Evolutionary conservation across 2,113 vertebrate genomes (phyloP), one percentile per base, ranked within the genome.

Genomic region (Antennarius striatus): DNA sequence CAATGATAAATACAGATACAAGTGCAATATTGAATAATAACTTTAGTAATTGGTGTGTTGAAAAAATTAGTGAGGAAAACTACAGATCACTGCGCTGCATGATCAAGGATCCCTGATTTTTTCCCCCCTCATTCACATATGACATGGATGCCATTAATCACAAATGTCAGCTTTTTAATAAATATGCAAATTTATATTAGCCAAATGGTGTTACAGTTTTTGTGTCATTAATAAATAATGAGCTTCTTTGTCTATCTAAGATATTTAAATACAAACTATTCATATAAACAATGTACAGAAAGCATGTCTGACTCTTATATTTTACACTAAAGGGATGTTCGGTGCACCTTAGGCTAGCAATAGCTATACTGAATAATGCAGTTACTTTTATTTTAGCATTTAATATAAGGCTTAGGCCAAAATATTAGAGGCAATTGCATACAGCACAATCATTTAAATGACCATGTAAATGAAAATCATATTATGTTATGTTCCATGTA

Each of bases 111-210:
- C 55, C 71, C 68, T 54, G 51, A 71, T 75, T 85, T 67, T 63
- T 58, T 59, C 64, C 72, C 75, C 83, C 64, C 72, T 77, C 83
- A 67, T 88, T 75, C 79, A 75, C 85, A 80, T 88, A 81, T 91
- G 89, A 87, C 78, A 89, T 76, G 81, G 69, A 88, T 90, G 79
- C 79, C 90, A 93, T 92, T 93, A 93, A 93, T 93, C 92, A 92
- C 89, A 90, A 86, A 88, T 88, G 90, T 91, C 91, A 83, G 74
- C 61, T 83, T 93, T 92, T 92, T 91, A 93, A 93, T 93, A 92
- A 91, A 92, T 90, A 93, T 93, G 92, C 91, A 92, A 93, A 92
- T 92, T 67, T 63, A 70, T 78, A 89, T 91, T 89, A 87, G 81
- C 86, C 80, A 89, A 92, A 91, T 91, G 88, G 88, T 91, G 89